Evolutionary conservation across 1,140 invertebrate genomes (phyloP), one percentile per base, ranked within the genome.

Genomic region (Bombus huntii): DNA sequence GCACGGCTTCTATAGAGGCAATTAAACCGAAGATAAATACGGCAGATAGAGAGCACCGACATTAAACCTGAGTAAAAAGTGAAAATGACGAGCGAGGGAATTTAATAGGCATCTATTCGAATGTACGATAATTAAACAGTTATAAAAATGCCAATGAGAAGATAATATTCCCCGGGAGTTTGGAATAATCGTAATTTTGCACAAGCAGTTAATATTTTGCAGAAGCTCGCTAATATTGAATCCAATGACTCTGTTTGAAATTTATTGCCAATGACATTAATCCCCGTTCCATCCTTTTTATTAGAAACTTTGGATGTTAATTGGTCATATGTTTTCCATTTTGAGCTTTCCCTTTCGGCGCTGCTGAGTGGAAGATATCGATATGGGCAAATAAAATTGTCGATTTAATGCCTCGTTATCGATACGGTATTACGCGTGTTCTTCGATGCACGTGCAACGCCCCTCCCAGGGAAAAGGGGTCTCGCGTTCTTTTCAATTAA

Each of bases 11-110:
- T 42, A 57, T 73, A 59, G 10, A 2, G 59, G 66, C 78, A 90
- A 87, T 90, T 89, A 89, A 87, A 73, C 59, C n/a, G 42, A 77
- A 83, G 80, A 70, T 86, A 86, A 74, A 82, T 59, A 74, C 34
- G 72, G 53, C 31, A 34, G n/a, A 87, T 74, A 9, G 72, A 65
- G 72, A 66, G 28, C n/a, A n/a, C 34, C 70, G 42, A 81, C 25
- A 28, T 12, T 77, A 53, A 47, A 81, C 31, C 25, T 4, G 71
- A 18, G 31, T 68, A 82, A 82, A 80, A 79, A 85, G 25, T 65
- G 57, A 62, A 88, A 86, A 88, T 71, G 62, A 68, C 34, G 57
- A 31, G 44, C 59, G 25, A 22, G 37, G 34, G 34, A 68, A 71
- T 78, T 88, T 44, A 82, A 74, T 77, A 18, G 39, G 10, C 72